Conservation (phyloP, 2,113 vertebrate genomes). For the Megalops atlanticus region DNA sequence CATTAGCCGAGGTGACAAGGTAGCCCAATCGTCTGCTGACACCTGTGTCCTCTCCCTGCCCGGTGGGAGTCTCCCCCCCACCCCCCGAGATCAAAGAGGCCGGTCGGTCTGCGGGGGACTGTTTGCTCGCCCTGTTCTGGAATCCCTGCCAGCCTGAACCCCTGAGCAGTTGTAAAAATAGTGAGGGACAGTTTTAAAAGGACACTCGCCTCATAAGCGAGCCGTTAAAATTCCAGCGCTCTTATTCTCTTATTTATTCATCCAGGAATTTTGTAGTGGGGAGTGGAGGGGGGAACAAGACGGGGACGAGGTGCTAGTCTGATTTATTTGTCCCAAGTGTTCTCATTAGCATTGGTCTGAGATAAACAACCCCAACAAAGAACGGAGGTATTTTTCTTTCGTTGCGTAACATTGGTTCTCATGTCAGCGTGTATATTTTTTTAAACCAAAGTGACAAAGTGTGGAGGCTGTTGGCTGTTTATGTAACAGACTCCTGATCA, state of each 20-base stretch:
- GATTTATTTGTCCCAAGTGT: not conserved
- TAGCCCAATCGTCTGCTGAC: not conserved
- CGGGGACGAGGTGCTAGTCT: not conserved
- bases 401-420: not conserved
- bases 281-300: not conserved
- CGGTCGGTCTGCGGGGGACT: not conserved
- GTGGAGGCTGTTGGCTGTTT: not conserved
- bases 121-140: not conserved
- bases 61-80: slow-evolving; percentile 20
- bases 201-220: not conserved
- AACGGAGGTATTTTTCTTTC: not conserved
- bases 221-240: not conserved
- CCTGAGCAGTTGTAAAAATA: slow-evolving; percentile 8
- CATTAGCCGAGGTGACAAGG: not conserved
- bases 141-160: not conserved
- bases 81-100: no score
- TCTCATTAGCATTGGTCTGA: not conserved
- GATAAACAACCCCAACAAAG: not conserved
- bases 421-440: not conserved
- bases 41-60: slow-evolving; percentile 49
- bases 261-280: not conserved
- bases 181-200: slow-evolving; percentile 17
- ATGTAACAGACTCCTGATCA: not conserved
- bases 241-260: not conserved
- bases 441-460: not conserved